Evolutionary conservation across 92 coral and sea anemone species (phyloP).

Genomic region (Porites evermanni): DNA sequence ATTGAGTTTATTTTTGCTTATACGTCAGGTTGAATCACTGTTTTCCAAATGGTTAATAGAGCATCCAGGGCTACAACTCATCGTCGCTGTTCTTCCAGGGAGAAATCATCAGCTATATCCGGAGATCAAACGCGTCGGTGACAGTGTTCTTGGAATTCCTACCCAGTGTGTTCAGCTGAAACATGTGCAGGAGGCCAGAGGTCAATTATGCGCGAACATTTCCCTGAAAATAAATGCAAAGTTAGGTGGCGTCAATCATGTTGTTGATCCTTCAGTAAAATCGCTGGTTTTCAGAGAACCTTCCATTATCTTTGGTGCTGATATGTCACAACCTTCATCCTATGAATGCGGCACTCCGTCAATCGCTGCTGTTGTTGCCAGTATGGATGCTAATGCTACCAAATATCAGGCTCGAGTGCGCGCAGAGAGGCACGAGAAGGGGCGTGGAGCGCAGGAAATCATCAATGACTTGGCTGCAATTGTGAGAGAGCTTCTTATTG

Average conservation of each 20-base stretch:
- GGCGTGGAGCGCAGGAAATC: conserved; percentile 79
- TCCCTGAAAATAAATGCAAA: conserved; percentile 93
- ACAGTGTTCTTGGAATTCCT: conserved; percentile 84
- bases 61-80: conserved; percentile 60
- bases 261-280: conserved; percentile 58
- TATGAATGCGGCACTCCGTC: conserved; percentile 86
- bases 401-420: conserved; percentile 81
- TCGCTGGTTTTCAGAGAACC: conserved; percentile 71
- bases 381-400: conserved; percentile 83
- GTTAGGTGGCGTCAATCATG: conserved; percentile 88
- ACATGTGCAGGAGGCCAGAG: conserved; percentile 64
- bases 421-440: conserved; percentile 78
- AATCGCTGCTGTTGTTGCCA: conserved; percentile 95
- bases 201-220: conserved; percentile 92
- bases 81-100: conserved; percentile 75
- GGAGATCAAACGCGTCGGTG: conserved; percentile 88
- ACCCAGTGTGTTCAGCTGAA: conserved; percentile 87
- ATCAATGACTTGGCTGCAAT: conserved; percentile 75
- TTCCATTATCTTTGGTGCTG: conserved; percentile 90
- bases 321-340: conserved; percentile 92
- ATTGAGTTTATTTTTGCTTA: too few species aligned
- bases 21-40: conserved; percentile 70
- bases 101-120: conserved; percentile 69
- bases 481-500: conserved; percentile 73
- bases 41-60: conserved; percentile 46